Percentiles rank a stretch among this genome's conserved stretches.
Conservation (phyloP, 2,888 invertebrate genomes). For the Sphecodes monilicornis region DNA sequence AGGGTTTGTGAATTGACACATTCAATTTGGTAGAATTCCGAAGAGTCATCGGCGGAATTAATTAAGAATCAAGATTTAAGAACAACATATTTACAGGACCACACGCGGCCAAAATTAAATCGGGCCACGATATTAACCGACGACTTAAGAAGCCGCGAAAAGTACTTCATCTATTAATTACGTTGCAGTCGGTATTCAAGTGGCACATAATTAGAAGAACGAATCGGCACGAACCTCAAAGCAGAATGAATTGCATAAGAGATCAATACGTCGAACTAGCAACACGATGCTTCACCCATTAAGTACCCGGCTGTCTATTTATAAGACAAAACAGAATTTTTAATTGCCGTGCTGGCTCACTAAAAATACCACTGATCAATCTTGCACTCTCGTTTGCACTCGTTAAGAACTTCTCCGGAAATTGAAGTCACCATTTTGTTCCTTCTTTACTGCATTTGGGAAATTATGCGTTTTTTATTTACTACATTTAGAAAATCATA, state of each 20-base stretch:
- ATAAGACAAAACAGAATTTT: constrained; percentile 43
- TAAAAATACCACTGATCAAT: constrained; percentile 2
- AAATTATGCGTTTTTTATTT: background rate
- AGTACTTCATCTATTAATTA: constrained; percentile 48
- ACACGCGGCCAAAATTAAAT: background rate
- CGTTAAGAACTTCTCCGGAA: background rate
- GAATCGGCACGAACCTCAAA: constrained; percentile 42
- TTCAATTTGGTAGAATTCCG: background rate
- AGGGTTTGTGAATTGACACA: background rate
- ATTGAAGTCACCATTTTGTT: background rate
- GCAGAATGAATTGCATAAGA: constrained; percentile 52
- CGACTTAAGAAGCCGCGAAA: constrained; percentile 6
- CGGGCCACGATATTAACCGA: constrained; percentile 6
- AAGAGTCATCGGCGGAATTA: background rate
- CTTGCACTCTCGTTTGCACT: background rate
- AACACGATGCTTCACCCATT: constrained; percentile 51
- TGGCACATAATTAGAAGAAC: constrained; percentile 41
- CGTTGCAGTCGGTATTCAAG: constrained; percentile 20
- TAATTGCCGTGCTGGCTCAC: background rate
- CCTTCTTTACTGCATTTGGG: background rate
- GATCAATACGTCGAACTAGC: constrained; percentile 51
- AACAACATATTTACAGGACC: background rate
- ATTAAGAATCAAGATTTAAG: background rate
- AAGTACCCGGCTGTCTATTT: constrained; percentile 50
- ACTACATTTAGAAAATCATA: background rate